Evolutionary conservation across 2,113 vertebrate species (phyloP), one percentile per base, ranked within the genome.

Genomic region (Erpornis zantholeuca): DNA sequence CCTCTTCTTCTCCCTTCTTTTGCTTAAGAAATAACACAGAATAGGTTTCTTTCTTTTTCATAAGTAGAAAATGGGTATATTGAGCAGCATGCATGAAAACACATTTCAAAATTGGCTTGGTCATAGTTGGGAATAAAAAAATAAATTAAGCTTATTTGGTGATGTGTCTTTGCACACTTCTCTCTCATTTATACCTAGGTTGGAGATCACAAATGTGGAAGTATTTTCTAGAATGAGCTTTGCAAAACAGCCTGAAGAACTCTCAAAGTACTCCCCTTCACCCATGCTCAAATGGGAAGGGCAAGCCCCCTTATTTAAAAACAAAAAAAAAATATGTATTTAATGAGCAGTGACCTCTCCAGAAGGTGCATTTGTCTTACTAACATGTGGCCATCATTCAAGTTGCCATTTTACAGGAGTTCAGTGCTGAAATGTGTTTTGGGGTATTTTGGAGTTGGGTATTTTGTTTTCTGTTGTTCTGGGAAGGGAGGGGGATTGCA

Each of bases 351-450:
- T 24, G 36, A 81, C 31, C 35, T 68, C 73, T 92, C 23, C 52
- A 71, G 52, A 91, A 92, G n/a, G 42, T 84, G 57, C 23, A 81
- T 64, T 94, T 91, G 4, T 72, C 64, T 88, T 81, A 73, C 21
- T 17, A 24, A 86, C 88, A 73, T 17, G 75, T 86, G 36, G 11
- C 13, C 21, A 70, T 81, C 63, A 57, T 80, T 88, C 42, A 73
- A 47, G n/a, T 33, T 73, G 19, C 29, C 21, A 49, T 17, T 15
- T 49, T 52, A 68, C 1, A 2, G 15, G 13, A 91, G 27, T 23
- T 69, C 44, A 87, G 14, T 21, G 25, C 42, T 79, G 61, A 89
- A 75, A 69, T 47, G 78, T 3, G 3, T 53, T 64, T 49, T 4
- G 12, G 19, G 18, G 6, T n/a, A n/a, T 47, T 77, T 71, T 24